Percentiles rank a stretch among this genome's conserved stretches.
phyloP scores from a whole-genome alignment of 2,797 vertebrate species.

The Hippopotamyrus pictus region DNA sequence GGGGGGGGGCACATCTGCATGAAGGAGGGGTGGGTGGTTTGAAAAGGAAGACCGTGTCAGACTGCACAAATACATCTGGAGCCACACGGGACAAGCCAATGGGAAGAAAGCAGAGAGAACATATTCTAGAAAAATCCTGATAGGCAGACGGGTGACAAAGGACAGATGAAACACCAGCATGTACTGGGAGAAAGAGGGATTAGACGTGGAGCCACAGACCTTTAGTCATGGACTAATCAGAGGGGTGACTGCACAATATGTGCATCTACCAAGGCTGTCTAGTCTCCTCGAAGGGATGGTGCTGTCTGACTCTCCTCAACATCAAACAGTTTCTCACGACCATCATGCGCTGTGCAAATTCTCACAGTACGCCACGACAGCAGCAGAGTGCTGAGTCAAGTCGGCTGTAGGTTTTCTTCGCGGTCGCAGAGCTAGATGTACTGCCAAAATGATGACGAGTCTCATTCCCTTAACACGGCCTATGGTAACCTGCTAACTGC shows the following conservation, averaged over 20 bases:
- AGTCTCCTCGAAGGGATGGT: background rate
- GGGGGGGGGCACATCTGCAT: background rate
- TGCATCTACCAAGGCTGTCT: background rate
- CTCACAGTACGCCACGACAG: background rate
- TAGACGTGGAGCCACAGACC: background rate
- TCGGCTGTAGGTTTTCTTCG: background rate
- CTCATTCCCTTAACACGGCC: background rate
- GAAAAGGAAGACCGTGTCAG: background rate
- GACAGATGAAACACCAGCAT: background rate
- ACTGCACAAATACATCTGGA: background rate
- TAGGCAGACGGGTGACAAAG: background rate
- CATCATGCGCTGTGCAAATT: background rate
- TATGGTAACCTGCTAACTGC: background rate
- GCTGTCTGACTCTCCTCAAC: background rate
- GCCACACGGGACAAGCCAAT: background rate
- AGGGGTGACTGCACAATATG: background rate
- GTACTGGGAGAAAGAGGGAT: background rate
- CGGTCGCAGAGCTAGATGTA: background rate
- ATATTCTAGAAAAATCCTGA: background rate
- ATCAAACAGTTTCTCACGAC: background rate
- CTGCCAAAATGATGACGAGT: background rate
- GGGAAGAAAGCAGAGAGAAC: background rate
- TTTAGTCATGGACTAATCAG: conserved; percentile 2
- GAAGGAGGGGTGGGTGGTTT: background rate
- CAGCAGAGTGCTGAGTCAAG: background rate